These are phyloP conservation scores for Brenthis hecate DNA, from an alignment of 2,888 invertebrate species.

Conservation along the genomic window DNA sequence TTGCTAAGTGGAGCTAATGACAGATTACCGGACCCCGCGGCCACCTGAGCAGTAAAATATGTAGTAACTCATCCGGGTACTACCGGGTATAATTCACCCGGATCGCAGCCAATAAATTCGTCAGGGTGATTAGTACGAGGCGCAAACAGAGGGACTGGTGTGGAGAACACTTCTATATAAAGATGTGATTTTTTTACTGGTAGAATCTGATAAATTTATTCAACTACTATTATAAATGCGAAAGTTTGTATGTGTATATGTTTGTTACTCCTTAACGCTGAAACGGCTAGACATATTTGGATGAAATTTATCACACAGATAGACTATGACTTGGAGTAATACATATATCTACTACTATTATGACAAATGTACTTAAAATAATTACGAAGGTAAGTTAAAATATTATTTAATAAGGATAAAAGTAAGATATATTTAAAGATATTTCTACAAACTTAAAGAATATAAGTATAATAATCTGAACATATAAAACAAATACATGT, in stretches of 20 bases:
- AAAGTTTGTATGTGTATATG: no score
- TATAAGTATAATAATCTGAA: neutral
- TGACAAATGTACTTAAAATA: no score
- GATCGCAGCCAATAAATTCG: slow-evolving; percentile 75
- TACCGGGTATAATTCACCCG: slow-evolving; percentile 63
- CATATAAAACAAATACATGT: neutral
- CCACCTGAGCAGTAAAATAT: slow-evolving; percentile 71
- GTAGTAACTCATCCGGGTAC: slow-evolving; percentile 63
- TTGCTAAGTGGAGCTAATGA: slow-evolving; percentile 73
- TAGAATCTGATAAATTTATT: no score
- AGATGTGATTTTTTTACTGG: neutral
- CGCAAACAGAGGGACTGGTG: slow-evolving; percentile 23
- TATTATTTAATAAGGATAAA: neutral
- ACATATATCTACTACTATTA: no score
- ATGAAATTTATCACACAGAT: no score
- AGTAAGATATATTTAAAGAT: neutral
- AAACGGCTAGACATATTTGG: no score
- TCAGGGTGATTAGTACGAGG: slow-evolving; percentile 68
- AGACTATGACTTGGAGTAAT: no score
- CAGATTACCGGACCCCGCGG: slow-evolving; percentile 62
- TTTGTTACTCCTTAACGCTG: no score
- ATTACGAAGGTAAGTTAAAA: no score
- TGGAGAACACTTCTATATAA: slow-evolving; percentile 34
- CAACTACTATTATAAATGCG: no score
- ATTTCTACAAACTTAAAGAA: neutral